Conservation (phyloP, 2,888 invertebrate species). For the Scaptomyza tumidula region DNA sequence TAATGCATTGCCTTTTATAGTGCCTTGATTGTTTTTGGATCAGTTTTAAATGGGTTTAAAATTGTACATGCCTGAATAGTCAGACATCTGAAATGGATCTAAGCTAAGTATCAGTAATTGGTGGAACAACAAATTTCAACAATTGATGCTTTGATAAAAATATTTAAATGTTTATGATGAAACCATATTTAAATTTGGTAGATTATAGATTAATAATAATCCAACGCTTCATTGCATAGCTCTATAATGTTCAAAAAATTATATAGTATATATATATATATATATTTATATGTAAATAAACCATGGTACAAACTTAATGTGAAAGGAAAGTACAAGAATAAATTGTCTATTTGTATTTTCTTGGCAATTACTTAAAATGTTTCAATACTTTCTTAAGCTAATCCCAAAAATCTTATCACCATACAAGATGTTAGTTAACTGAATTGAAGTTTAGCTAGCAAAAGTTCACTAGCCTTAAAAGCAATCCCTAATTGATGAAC, state of each 20-base stretch:
- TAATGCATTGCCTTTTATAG: conserved; percentile 42
- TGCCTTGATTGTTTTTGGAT: conserved; percentile 3
- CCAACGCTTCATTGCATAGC: conserved; percentile 39
- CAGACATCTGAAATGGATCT: conserved; percentile 18
- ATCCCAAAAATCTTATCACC: background rate
- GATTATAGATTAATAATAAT: conserved; percentile 9
- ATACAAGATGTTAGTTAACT: conserved; percentile 8
- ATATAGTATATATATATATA: too few species aligned
- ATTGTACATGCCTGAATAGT: conserved; percentile 48
- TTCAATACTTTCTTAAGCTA: background rate
- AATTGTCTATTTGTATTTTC: background rate
- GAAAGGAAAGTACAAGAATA: too few species aligned
- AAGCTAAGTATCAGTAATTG: conserved; percentile 10
- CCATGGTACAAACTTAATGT: too few species aligned
- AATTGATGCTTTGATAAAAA: conserved; percentile 12
- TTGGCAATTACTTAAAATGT: conserved; percentile 17
- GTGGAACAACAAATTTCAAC: conserved; percentile 23
- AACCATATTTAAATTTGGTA: background rate
- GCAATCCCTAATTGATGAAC: conserved; percentile 67
- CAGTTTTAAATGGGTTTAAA: conserved; percentile 3
- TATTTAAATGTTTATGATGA: conserved; percentile 23
- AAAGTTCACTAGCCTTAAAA: conserved; percentile 33
- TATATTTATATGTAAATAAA: background rate
- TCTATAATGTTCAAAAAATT: conserved; percentile 10
- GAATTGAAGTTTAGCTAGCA: background rate